Evolutionary conservation across 2,797 vertebrate genomes (phyloP).

Genomic region (Tinamus major): DNA sequence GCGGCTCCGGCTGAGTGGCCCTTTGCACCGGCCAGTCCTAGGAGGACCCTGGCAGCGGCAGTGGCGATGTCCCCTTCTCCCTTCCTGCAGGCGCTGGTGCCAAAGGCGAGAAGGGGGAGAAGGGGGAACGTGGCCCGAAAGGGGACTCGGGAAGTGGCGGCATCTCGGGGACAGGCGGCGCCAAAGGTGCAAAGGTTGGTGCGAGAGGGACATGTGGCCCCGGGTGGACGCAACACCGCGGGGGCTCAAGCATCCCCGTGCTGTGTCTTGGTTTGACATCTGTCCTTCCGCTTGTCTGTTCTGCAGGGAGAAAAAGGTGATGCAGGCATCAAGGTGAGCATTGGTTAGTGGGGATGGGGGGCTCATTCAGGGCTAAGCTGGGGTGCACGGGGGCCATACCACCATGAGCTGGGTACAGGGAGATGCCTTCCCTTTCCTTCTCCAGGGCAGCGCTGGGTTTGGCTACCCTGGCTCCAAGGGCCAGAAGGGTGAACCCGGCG

Average conservation of each 20-base stretch:
- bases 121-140: slow-evolving; percentile 83
- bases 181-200: slow-evolving; percentile 82
- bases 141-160: slow-evolving; percentile 78
- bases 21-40: neutral
- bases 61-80: neutral
- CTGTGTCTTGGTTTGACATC: rapidly evolving
- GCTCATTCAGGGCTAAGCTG: neutral
- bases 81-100: slow-evolving; percentile 16
- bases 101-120: slow-evolving; percentile 84
- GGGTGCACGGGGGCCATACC: too few relatives aligned
- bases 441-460: slow-evolving; percentile 88
- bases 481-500: slow-evolving; percentile 86
- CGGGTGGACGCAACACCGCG: neutral
- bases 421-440: neutral
- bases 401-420: neutral
- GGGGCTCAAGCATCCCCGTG: neutral
- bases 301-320: slow-evolving; percentile 88
- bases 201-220: neutral
- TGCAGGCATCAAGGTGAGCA: slow-evolving; percentile 83
- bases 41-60: neutral
- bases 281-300: neutral
- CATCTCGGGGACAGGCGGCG: slow-evolving; percentile 36
- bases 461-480: slow-evolving; percentile 87
- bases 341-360: neutral
- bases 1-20: neutral